These are phyloP conservation scores for Saccostrea glomerata DNA, from an alignment of 1,140 invertebrate genomes.

Conservation along the genomic window DNA sequence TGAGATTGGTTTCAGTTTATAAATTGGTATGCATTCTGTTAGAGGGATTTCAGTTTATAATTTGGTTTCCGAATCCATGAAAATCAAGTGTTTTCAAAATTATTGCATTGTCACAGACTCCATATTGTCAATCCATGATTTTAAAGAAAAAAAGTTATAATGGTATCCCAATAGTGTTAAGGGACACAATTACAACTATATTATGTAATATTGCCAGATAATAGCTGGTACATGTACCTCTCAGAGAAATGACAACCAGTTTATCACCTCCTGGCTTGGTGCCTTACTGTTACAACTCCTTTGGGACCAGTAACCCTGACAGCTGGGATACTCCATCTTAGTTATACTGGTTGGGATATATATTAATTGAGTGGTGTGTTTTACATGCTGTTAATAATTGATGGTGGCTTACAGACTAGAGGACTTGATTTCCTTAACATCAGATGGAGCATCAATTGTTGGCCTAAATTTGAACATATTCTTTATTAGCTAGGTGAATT, in stretches of 20 bases:
- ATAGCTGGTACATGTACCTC: background rate
- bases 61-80: no score
- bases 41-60: no score
- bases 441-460: background rate
- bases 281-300: background rate
- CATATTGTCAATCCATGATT: no score
- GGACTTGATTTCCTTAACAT: background rate
- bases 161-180: no score
- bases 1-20: no score
- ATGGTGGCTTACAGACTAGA: constrained; percentile 5
- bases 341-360: background rate
- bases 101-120: no score
- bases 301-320: background rate
- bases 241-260: background rate
- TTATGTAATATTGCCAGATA: background rate
- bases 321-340: background rate
- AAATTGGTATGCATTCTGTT: no score
- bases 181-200: background rate
- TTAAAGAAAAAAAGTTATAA: no score
- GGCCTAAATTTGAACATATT: no score
- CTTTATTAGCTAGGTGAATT: no score
- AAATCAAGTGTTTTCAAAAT: no score
- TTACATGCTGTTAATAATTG: background rate
- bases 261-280: constrained; percentile 2
- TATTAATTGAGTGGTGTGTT: constrained; percentile 31